Evolutionary conservation across 2,113 vertebrate species (phyloP), one percentile per base, ranked within the genome.

Genomic region (Nansenia antarctica): DNA sequence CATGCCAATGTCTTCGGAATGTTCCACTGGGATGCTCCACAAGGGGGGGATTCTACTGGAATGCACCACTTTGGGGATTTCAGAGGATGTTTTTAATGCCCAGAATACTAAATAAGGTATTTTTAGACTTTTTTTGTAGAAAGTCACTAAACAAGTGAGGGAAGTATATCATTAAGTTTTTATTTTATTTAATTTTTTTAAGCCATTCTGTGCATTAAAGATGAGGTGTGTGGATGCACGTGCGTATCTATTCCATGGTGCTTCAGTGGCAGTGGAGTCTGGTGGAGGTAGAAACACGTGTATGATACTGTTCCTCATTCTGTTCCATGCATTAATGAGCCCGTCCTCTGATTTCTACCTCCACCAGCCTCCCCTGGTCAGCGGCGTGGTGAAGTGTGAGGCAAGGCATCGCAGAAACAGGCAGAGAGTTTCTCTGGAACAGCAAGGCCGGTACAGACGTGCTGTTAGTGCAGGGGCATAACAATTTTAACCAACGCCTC

Each of bases 151-250:
- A 55, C 12, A 9, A 53, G 14, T 53, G 12, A 37, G 32, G 39
- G n/a, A 24, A 20, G 20, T 8, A 52, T 0, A 52, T 47, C 45
- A 47, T 47, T 47, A 15, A 47, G 18, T 18, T 47, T 47, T 24
- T 14, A 0, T 26, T 26, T 22, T 54, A 20, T 54, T 54, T 2
- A 26, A 5, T 27, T 24, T 54, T 11, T 54, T 3, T 54, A 5
- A 24, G 22, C 53, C 32, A 49, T 81, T 77, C 74, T 77, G 74
- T 18, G 65, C 72, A 75, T 78, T 78, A 78, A 78, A 63, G 45
- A n/a, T 22, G 45, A 49, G 45, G 45, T 49, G n/a, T 49, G 39
- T 20, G 15, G 45, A 49, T 22, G 20, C 39, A 42, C n/a, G 45
- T 49, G 45, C n/a, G n/a, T 49, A 7, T n/a, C n/a, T n/a, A n/a